phyloP scores from a whole-genome alignment of 2,888 invertebrate genomes.

The Drosophila ustulata region DNA sequence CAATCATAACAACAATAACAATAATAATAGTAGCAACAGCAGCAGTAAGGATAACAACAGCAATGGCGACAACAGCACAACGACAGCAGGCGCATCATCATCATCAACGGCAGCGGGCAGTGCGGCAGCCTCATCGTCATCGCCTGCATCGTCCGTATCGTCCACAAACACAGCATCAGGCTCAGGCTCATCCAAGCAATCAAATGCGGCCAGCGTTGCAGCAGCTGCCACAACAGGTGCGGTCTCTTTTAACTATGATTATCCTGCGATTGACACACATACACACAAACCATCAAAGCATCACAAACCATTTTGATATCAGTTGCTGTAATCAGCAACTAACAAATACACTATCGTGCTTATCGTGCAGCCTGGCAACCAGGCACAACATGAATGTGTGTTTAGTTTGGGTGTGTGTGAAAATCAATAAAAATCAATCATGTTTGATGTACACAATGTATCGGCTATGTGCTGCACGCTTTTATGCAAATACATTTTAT shows the following conservation, averaged over 20 bases:
- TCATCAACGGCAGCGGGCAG: constrained; percentile 34
- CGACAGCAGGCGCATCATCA: constrained; percentile 33
- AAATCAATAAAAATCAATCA: constrained; percentile 45
- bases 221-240: constrained; percentile 70
- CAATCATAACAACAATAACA: constrained; percentile 43
- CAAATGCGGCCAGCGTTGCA: constrained; percentile 48
- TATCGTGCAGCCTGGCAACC: constrained; percentile 27
- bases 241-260: constrained; percentile 13
- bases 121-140: constrained; percentile 37
- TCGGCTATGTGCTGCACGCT: too few relatives aligned
- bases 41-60: constrained; percentile 50
- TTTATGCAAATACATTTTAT: too few relatives aligned
- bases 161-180: constrained; percentile 46
- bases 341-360: neutral
- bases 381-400: constrained; percentile 3
- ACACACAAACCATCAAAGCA: neutral
- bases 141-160: constrained; percentile 48
- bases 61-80: constrained; percentile 24
- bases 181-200: constrained; percentile 49
- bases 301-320: neutral
- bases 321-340: constrained; percentile 10
- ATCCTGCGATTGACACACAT: constrained; percentile 19
- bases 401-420: constrained; percentile 3
- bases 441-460: constrained; percentile 8
- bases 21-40: constrained; percentile 40